Percentiles rank a stretch among this genome's conserved stretches.
These are phyloP conservation scores for Caretta caretta DNA, from an alignment of 2,113 vertebrate species.

Conservation along the genomic window DNA sequence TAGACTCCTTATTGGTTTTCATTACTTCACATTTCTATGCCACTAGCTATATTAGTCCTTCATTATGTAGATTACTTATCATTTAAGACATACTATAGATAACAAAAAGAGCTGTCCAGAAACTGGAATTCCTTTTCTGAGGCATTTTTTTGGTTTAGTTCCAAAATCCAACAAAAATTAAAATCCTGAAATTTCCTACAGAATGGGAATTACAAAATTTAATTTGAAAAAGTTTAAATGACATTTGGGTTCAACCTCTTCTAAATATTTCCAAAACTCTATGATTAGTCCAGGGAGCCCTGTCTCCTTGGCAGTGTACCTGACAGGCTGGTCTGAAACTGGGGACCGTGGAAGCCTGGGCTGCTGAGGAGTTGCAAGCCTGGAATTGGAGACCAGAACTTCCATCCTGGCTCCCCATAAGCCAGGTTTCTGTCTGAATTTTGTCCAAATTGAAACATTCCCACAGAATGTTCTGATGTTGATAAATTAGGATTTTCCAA, in stretches of 20 bases:
- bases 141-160: not conserved
- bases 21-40: not conserved
- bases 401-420: not conserved
- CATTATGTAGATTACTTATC: not conserved
- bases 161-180: fast-evolving
- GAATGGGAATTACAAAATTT: not conserved
- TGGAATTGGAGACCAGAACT: not conserved
- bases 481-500: not conserved
- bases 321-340: not conserved
- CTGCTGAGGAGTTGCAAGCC: not conserved
- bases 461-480: not conserved
- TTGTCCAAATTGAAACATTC: not conserved
- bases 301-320: not conserved
- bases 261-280: not conserved
- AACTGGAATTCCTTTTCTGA: not conserved
- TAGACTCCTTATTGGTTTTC: not conserved
- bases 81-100: not conserved
- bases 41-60: not conserved
- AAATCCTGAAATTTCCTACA: not conserved
- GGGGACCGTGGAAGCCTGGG: not conserved
- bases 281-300: not conserved
- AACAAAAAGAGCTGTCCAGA: not conserved
- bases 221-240: not conserved
- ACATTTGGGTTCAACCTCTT: not conserved
- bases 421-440: not conserved